These are phyloP conservation scores for Calephelis nemesis DNA, from an alignment of 1,140 invertebrate genomes.

Conservation along the genomic window DNA sequence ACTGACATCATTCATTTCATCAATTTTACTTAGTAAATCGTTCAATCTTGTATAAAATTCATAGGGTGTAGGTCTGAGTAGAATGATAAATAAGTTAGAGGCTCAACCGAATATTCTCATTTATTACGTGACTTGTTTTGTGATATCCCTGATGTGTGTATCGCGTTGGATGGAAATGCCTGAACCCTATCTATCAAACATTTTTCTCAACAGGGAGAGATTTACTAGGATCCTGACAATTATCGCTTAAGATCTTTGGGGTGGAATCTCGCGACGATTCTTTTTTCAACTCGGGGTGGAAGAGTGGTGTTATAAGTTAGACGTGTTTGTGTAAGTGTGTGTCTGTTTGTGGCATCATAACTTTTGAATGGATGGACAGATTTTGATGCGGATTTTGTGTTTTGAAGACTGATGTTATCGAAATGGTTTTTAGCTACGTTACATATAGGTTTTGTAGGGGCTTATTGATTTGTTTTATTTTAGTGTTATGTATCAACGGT, in stretches of 20 bases:
- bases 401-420: no score
- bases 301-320: no score
- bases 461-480: no score
- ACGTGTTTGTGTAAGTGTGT: no score
- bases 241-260: neutral
- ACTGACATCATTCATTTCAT: conserved; percentile 66
- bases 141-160: conserved; percentile 64
- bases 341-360: no score
- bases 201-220: conserved; percentile 19
- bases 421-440: no score
- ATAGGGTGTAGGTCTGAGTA: conserved; percentile 71
- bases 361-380: no score
- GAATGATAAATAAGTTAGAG: conserved; percentile 77
- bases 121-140: conserved; percentile 77
- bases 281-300: no score
- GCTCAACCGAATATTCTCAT: conserved; percentile 77
- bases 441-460: no score
- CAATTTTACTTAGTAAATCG: conserved; percentile 75
- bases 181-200: conserved; percentile 31
- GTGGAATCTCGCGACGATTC: no score
- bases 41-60: conserved; percentile 79
- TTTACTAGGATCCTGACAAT: conserved; percentile 1
- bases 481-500: no score
- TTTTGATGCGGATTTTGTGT: no score
- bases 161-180: conserved; percentile 45